Base-by-base conservation (phyloP, 2,797 vertebrate genomes). In the Choloepus didactylus region DNA sequence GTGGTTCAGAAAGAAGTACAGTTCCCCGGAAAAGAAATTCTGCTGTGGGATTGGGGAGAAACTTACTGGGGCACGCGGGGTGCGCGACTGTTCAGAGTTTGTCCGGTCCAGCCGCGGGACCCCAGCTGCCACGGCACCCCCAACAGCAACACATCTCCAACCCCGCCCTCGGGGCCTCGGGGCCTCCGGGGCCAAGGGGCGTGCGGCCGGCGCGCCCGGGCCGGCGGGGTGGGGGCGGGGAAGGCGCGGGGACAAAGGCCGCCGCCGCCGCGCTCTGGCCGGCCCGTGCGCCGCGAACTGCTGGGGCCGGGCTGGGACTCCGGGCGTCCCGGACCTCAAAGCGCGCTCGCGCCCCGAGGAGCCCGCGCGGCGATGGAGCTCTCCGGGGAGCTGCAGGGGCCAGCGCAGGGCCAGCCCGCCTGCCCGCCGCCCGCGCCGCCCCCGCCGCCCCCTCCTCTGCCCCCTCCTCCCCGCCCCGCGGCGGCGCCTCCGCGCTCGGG, bases 401-500 rank as follows among this genome's bases (percentile, higher is more conserved):
- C n/a, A 1, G 79, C 11, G 46, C 83, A 1, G 49, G 72, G 51
- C n/a, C 31, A 59, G 54, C 82, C 70, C 44, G 51, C 79, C 38
- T 3, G 23, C 56, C 87, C 97, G 35, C 96, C 15, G 94, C 91
- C 93, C 86, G 35, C 95, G 15, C 91, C 95, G 69, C 84, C 94
- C 62, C 64, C 92, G n/a, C 96, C 93, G 56, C 46, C 85, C 41
- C 86, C 89, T 73, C 94, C 67, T 75, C 31, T 64, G 31, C 97
- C 85, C 95, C 96, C 93, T 46, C 96, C 91, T 77, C 79, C 97
- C 96, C 97, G 96, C 97, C 98, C 97, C 98, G 98, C 96, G 94
- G 97, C 97, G 49, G 89, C 94, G 35, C 98, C 96, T 98, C 96
- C 85, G 97, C 76, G 97, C 97, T 97, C 98, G 98, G 99, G 99